These are phyloP conservation scores for Piscicola geometra DNA, from an alignment of 2,888 invertebrate genomes.

Conservation along the genomic window DNA sequence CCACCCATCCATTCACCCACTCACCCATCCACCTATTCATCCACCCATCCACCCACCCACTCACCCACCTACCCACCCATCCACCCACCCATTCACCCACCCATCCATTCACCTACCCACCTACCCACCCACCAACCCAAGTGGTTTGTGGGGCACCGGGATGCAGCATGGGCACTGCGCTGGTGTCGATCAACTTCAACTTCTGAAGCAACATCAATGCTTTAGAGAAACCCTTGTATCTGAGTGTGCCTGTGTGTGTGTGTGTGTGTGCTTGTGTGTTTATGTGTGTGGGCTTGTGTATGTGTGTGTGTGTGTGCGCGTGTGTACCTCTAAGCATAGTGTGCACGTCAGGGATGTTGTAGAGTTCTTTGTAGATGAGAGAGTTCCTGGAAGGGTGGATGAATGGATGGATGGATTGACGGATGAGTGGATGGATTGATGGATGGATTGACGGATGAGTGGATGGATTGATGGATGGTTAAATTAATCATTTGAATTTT, in stretches of 20 bases:
- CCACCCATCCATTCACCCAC: no score
- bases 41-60: no score
- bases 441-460: slow-evolving; percentile 71
- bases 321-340: slow-evolving; percentile 88
- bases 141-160: slow-evolving; percentile 88
- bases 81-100: no score
- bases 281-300: slow-evolving; percentile 86
- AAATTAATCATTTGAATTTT: background rate
- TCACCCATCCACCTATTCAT: no score
- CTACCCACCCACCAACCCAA: slow-evolving; percentile 66
- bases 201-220: slow-evolving; percentile 80
- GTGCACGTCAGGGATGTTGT: slow-evolving; percentile 74
- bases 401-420: background rate
- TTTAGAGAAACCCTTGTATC: slow-evolving; percentile 79
- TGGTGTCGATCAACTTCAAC: slow-evolving; percentile 79
- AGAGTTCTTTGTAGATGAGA: slow-evolving; percentile 76
- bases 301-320: slow-evolving; percentile 85
- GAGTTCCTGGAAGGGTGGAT: slow-evolving; percentile 68
- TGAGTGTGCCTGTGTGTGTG: slow-evolving; percentile 86
- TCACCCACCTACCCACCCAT: no score
- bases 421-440: slow-evolving; percentile 51
- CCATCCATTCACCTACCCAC: no score
- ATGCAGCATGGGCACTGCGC: slow-evolving; percentile 82
- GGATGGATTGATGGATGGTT: background rate
- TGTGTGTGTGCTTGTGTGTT: slow-evolving; percentile 87